phyloP scores from a whole-genome alignment of 2,888 invertebrate genomes.

The Agapetus fuscipes region DNA sequence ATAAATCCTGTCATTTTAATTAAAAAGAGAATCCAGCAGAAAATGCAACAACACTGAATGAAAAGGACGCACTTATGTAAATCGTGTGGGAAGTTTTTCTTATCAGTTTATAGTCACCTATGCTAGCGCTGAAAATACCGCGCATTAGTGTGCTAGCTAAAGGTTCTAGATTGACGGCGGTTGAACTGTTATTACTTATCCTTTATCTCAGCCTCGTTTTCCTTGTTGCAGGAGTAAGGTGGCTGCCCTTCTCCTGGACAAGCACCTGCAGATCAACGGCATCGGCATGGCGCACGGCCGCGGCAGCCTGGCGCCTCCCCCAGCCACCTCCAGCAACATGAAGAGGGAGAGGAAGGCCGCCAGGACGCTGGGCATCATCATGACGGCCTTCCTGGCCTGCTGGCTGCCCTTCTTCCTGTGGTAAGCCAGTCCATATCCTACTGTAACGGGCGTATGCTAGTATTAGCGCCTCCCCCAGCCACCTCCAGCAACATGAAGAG shows the following conservation, averaged over 20 bases:
- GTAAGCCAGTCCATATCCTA: constrained; percentile 52
- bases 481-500: constrained; percentile 81
- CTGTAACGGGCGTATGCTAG: too few relatives aligned
- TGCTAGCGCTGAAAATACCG: too few relatives aligned
- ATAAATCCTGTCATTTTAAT: too few relatives aligned
- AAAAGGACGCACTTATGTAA: too few relatives aligned
- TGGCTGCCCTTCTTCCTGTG: constrained; percentile 95
- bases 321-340: constrained; percentile 78
- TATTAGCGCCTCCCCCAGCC: constrained; percentile 63
- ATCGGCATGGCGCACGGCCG: constrained; percentile 62
- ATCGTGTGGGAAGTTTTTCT: too few relatives aligned
- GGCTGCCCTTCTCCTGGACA: constrained; percentile 75
- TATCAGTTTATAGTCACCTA: too few relatives aligned
- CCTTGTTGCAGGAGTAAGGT: constrained; percentile 68
- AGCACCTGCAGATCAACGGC: constrained; percentile 83
- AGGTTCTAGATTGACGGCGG: too few relatives aligned
- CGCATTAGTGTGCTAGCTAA: too few relatives aligned
- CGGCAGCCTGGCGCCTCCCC: constrained; percentile 59
- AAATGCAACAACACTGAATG: too few relatives aligned
- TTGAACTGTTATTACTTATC: too few relatives aligned
- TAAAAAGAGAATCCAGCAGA: too few relatives aligned
- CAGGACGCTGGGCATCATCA: constrained; percentile 89
- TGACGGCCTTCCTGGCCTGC: constrained; percentile 90
- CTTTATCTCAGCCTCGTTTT: constrained; percentile 5
- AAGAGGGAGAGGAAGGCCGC: constrained; percentile 84